Base-by-base conservation (phyloP, 2,113 vertebrate species). In the Stegastes partitus region DNA sequence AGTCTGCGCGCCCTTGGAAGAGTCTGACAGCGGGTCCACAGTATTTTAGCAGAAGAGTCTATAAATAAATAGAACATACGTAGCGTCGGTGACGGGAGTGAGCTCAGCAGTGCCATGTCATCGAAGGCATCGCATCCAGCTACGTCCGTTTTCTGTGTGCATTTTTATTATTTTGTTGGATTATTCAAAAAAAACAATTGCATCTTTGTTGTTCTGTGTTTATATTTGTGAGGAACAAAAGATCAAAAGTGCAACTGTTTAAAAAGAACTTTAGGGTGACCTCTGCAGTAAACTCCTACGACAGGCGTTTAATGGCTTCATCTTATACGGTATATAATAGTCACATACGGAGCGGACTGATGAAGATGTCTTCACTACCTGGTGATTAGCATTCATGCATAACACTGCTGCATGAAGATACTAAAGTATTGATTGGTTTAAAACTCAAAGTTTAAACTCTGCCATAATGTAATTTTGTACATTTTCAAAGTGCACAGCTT, bases 21-120 rank as follows among this genome's bases (percentile, higher is more conserved):
- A 65, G 39, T 68, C 64, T 73, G 74, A 75, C 45, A 79, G 84
- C 1, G 15, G 47, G 44, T 67, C 26, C 11, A 51, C 34, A 45
- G 9, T 47, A 25, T 70, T 78, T 90, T 71, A 26, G 56, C 21
- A 51, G 18, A 80, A 22, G 49, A 81, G 39, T 37, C 65, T 83
- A 80, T 80, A 80, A 91, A 89, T 91, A 80, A 83, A 85, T 25
- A 70, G 11, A 74, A 75, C 57, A 22, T 53, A 66, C 51, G 6
- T 73, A 56, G 56, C 69, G 42, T 51, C 53, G 34, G 51, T 62
- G 62, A 68, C 74, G 77, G 49, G 64, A 1, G 3, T 9, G 6
- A 28, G 26, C 5, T 54, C 28, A 8, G 57, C 47, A 22, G 25
- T 28, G 56, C 57, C 65, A 15, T 45, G 26, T 49, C 4, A 45